These are phyloP conservation scores for Sparus aurata DNA, from an alignment of 2,797 vertebrate genomes.

Conservation along the genomic window DNA sequence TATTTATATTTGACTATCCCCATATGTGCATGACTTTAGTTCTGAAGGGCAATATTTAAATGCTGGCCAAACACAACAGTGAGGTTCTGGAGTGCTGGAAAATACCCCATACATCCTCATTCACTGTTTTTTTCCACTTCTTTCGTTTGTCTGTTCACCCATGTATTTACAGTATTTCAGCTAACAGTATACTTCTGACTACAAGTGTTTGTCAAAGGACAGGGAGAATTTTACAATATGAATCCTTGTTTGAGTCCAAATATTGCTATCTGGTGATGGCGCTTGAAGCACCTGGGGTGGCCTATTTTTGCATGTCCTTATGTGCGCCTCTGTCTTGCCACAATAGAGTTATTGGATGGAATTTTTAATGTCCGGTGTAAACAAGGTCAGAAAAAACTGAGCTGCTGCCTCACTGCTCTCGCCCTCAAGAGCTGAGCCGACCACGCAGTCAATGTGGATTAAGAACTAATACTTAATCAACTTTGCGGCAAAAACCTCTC, in stretches of 20 bases:
- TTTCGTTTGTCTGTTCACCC: not conserved
- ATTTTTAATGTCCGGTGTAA: conserved; percentile 51
- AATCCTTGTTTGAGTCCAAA: not conserved
- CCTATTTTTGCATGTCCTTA: conserved; percentile 1
- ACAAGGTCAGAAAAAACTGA: conserved; percentile 54
- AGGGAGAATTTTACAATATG: conserved; percentile 5
- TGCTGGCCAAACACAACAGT: not conserved
- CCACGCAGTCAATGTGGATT: conserved; percentile 73
- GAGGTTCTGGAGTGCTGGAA: not conserved
- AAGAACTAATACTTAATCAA: conserved; percentile 77
- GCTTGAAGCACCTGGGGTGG: not conserved
- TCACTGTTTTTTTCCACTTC: conserved; percentile 3
- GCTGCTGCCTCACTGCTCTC: conserved; percentile 23
- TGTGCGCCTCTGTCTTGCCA: not conserved
- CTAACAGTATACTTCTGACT: not conserved
- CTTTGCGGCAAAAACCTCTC: conserved; percentile 66
- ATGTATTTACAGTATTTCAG: not conserved
- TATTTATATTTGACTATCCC: not conserved
- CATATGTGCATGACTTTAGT: not conserved
- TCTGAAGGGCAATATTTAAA: not conserved
- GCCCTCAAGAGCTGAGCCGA: conserved; percentile 25
- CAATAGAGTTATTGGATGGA: not conserved
- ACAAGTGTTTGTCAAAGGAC: conserved; percentile 10
- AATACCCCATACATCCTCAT: not conserved
- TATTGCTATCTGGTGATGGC: not conserved